A percentile compares a stretch with the other conserved stretches of the same genome.
Conservation (phyloP, 2,888 invertebrate genomes). For the Gandaritis pyraliata region DNA sequence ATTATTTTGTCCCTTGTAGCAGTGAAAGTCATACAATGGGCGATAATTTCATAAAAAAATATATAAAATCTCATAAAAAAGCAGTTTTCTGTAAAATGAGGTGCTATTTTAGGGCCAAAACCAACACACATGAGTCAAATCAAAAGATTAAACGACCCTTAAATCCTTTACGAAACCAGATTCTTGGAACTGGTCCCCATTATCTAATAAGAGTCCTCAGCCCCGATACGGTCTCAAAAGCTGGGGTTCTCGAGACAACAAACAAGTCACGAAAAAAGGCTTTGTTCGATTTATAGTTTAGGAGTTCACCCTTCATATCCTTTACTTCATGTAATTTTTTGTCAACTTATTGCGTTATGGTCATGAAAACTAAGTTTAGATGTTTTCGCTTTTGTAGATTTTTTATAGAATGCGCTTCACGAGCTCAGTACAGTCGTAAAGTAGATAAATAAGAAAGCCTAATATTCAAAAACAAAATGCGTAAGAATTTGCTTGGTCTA, state of each 20-base stretch:
- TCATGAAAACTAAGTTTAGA: too few species aligned
- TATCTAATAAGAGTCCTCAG: constrained; percentile 24
- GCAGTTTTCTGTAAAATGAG: too few species aligned
- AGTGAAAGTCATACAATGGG: too few species aligned
- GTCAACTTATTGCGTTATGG: not conserved
- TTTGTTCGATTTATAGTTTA: constrained; percentile 6
- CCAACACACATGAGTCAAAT: constrained; percentile 1
- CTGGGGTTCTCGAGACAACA: constrained; percentile 20
- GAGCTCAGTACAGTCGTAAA: too few species aligned
- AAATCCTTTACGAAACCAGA: constrained; percentile 17
- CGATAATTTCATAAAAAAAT: too few species aligned
- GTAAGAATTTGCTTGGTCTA: too few species aligned
- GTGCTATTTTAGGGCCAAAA: not conserved
- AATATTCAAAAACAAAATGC: too few species aligned
- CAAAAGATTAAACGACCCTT: constrained; percentile 6
- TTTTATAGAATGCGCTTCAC: too few species aligned
- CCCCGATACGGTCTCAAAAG: constrained; percentile 29
- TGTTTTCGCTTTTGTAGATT: too few species aligned
- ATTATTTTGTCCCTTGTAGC: too few species aligned
- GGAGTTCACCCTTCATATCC: not conserved
- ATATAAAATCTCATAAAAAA: too few species aligned
- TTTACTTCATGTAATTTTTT: not conserved
- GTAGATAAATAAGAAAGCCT: too few species aligned
- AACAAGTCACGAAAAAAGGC: constrained; percentile 19
- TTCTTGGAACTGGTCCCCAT: constrained; percentile 17